These are phyloP conservation scores for Poeciliopsis infans DNA, from an alignment of 2,797 vertebrate species.

Conservation along the genomic window DNA sequence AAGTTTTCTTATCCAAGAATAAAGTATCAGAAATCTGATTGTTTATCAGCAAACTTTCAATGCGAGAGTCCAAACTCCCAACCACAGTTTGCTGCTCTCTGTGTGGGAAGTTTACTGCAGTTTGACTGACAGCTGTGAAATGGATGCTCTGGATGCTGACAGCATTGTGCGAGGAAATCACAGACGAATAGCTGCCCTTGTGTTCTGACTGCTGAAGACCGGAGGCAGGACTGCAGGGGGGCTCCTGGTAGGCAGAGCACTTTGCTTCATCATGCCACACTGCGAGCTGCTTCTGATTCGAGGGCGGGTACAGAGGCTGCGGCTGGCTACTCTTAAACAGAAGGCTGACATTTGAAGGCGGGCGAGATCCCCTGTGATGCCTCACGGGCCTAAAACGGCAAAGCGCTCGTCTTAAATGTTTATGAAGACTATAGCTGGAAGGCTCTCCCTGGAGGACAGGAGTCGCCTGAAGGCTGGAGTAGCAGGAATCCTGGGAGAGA, in stretches of 20 bases:
- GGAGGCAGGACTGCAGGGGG: slow-evolving; percentile 56
- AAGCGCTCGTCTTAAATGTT: slow-evolving; percentile 71
- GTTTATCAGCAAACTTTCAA: slow-evolving; percentile 93
- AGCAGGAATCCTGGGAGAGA: slow-evolving; percentile 91
- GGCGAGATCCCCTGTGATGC: slow-evolving; percentile 74
- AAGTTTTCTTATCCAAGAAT: slow-evolving; percentile 78
- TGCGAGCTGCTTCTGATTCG: slow-evolving; percentile 76
- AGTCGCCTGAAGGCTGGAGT: slow-evolving; percentile 87
- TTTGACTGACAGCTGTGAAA: slow-evolving; percentile 78
- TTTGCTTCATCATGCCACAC: slow-evolving; percentile 77
- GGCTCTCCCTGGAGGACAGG: slow-evolving; percentile 77
- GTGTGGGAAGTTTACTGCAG: slow-evolving; percentile 71
- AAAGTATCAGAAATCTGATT: slow-evolving; percentile 80
- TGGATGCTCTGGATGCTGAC: slow-evolving; percentile 61
- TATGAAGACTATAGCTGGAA: slow-evolving; percentile 54
- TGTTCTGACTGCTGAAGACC: slow-evolving; percentile 78
- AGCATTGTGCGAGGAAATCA: slow-evolving; percentile 70
- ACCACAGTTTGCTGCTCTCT: slow-evolving; percentile 72
- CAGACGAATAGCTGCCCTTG: slow-evolving; percentile 27
- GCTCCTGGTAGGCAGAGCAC: slow-evolving; percentile 16
- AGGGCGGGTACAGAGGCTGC: slow-evolving; percentile 71
- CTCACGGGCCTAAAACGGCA: slow-evolving; percentile 85
- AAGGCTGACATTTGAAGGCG: slow-evolving; percentile 53
- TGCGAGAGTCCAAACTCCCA: slow-evolving; percentile 92
- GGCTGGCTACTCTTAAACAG: slow-evolving; percentile 75